Percentiles rank a stretch among this genome's conserved stretches.
Conservation (phyloP, 2,797 vertebrate species). For the Aldrovandia affinis region DNA sequence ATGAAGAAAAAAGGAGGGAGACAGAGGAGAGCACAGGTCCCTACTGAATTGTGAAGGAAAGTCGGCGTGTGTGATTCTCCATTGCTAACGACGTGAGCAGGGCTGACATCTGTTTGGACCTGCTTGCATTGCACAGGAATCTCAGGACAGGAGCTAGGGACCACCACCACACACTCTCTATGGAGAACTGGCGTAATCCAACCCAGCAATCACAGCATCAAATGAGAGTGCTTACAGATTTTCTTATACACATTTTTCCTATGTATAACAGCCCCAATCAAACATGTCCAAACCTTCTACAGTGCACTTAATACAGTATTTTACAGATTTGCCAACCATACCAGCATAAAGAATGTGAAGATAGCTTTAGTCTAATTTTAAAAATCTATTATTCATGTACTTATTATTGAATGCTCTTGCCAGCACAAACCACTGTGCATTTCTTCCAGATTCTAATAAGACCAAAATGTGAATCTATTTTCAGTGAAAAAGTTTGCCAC, state of each 20-base stretch:
- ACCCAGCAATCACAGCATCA: neutral
- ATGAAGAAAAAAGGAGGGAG: slow-evolving; percentile 10
- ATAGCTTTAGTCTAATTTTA: neutral
- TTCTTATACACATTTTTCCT: neutral
- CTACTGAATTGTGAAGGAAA: slow-evolving; percentile 8
- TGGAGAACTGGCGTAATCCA: neutral
- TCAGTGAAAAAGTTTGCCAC: slow-evolving; percentile 15
- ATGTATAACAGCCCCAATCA: neutral
- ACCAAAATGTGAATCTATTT: slow-evolving; percentile 1
- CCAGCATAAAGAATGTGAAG: neutral
- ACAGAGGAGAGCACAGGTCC: slow-evolving; percentile 33
- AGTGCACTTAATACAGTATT: neutral
- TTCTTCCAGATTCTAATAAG: neutral
- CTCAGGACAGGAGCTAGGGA: neutral
- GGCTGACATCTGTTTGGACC: neutral
- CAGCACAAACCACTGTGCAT: neutral
- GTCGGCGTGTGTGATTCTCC: neutral
- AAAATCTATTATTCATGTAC: neutral
- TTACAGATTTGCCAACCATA: neutral
- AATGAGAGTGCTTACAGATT: neutral
- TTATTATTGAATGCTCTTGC: neutral
- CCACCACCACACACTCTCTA: neutral
- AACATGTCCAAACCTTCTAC: neutral
- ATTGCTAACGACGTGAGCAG: slow-evolving; percentile 1
- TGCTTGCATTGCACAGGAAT: neutral